Evolutionary conservation across 35 echinoderm and acorn worm genomes (phyloP).

Genomic region (Hemicentrotus pulcherrimus): DNA sequence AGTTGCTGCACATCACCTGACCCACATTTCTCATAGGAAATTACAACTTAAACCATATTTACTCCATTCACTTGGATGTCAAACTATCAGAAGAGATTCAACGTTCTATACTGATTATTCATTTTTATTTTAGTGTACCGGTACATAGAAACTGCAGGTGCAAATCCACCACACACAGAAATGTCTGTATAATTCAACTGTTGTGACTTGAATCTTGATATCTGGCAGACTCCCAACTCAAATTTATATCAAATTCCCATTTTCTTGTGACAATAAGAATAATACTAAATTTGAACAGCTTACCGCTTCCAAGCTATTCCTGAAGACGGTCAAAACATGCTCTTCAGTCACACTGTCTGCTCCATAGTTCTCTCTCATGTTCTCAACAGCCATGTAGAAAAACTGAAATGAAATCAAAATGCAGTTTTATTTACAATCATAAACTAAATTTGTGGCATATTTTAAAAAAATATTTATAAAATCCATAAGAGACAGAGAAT

Average conservation of each 20-base stretch:
- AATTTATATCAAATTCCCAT: background rate
- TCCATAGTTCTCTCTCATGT: conserved; percentile 88
- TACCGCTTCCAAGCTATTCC: conserved; percentile 91
- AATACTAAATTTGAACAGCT: conserved; percentile 28
- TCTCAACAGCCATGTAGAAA: conserved; percentile 96
- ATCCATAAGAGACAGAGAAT: too few relatives aligned
- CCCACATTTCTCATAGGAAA: too few relatives aligned
- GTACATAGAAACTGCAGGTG: too few relatives aligned
- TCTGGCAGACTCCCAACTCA: background rate
- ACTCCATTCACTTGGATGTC: too few relatives aligned
- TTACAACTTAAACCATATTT: too few relatives aligned
- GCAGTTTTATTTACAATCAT: background rate
- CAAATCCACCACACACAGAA: background rate
- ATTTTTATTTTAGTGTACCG: too few relatives aligned
- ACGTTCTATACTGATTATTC: too few relatives aligned
- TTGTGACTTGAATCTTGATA: background rate
- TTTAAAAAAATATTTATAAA: too few relatives aligned
- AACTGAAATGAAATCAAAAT: conserved; percentile 63
- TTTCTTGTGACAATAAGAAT: background rate
- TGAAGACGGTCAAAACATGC: conserved; percentile 89
- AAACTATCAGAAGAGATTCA: too few relatives aligned
- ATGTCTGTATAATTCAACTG: background rate
- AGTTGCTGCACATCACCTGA: too few relatives aligned
- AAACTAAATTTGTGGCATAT: too few relatives aligned
- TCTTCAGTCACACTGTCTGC: conserved; percentile 90